These are phyloP conservation scores for Bubo bubo DNA, from an alignment of 2,113 vertebrate genomes.

Conservation along the genomic window DNA sequence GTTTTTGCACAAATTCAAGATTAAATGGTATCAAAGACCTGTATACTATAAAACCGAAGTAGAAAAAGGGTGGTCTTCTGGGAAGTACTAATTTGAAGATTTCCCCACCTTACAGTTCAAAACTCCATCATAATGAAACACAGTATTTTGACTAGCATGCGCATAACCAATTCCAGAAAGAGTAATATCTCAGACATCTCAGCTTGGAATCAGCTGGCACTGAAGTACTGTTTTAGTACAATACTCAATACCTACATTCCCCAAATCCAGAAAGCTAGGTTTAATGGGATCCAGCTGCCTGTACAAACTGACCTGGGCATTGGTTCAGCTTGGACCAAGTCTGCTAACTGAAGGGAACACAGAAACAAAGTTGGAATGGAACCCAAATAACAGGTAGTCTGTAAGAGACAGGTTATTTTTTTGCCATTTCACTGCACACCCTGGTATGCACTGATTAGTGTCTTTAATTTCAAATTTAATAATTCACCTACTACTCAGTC, in stretches of 20 bases:
- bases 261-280: background rate
- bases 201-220: background rate
- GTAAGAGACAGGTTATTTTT: background rate
- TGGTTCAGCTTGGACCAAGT: background rate
- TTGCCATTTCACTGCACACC: background rate
- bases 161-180: background rate
- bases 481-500: background rate
- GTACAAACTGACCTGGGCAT: background rate
- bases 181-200: background rate
- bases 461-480: background rate
- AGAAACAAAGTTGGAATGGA: background rate
- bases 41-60: background rate
- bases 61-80: background rate
- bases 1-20: background rate
- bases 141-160: background rate
- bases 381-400: background rate
- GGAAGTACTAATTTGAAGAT: background rate
- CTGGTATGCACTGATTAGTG: background rate
- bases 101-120: background rate
- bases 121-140: background rate
- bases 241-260: background rate
- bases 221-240: background rate
- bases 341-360: background rate
- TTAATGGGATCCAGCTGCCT: background rate
- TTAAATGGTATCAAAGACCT: background rate